Base-by-base conservation (phyloP, 2,888 invertebrate species). In the Rhingia campestris region DNA sequence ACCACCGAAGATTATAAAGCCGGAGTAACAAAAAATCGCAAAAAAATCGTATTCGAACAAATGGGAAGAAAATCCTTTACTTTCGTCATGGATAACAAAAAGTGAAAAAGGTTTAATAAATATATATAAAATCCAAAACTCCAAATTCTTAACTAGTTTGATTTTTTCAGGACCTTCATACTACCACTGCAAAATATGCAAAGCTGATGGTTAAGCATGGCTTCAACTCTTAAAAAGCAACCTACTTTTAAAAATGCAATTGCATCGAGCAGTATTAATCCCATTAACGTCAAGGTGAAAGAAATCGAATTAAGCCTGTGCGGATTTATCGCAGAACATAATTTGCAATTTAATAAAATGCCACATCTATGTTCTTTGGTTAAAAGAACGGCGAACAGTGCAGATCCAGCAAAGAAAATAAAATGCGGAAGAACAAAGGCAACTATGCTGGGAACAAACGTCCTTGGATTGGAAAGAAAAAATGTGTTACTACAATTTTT, bases 11-110 rank as follows among this genome's bases (percentile, higher is more conserved):
- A 33, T 33, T 1, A 7, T 53, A 33, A 53, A 32, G 53, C 2
- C 53, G 33, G 53, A 53, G 53, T 6, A 53, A 53, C 53, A n/a
- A 7, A 53, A 53, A 53, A 53, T 33, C 53, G 33, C 33, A 53
- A 53, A 37, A 53, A 53, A 53, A 53, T 53, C 12, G 33, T 53
- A 53, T 53, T 10, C 53, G 33, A 53, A 33, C 9, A 53, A n/a
- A 53, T 53, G 53, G 53, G 33, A 53, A 53, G 53, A 53, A 53
- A 53, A 53, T 53, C 53, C 53, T 33, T 7, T 32, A 5, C 4
- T 33, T 53, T n/a, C n/a, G n/a, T n/a, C n/a, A n/a, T n/a, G n/a
- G n/a, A n/a, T 53, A 14, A 5, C 33, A n/a, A 53, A 32, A 53
- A 53, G 32, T 9, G n/a, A 53, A 53, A 53, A 32, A 41, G 10